These are phyloP conservation scores for Coracopsis vasa DNA, from an alignment of 2,113 vertebrate genomes.

Conservation along the genomic window DNA sequence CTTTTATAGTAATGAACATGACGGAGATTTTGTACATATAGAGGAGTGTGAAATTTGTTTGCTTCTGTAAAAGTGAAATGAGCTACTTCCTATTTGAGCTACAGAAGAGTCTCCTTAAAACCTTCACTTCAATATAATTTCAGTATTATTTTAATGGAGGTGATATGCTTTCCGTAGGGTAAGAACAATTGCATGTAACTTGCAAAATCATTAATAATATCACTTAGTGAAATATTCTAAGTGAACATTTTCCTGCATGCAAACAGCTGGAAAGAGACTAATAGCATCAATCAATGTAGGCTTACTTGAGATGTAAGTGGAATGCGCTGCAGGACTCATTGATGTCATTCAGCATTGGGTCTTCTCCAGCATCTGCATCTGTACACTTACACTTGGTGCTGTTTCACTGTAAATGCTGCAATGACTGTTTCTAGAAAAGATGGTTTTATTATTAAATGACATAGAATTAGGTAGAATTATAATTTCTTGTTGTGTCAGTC, in stretches of 20 bases:
- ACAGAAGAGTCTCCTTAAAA: background rate
- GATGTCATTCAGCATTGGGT: background rate
- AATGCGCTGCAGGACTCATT: background rate
- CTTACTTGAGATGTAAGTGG: background rate
- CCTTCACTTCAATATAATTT: background rate
- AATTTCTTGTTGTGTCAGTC: background rate
- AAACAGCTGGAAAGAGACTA: background rate
- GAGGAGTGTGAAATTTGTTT: background rate
- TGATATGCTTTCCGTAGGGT: background rate
- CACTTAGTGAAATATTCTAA: background rate
- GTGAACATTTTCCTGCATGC: background rate
- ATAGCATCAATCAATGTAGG: background rate
- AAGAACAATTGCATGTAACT: background rate
- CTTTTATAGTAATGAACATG: background rate
- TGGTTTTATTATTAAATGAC: fast-evolving
- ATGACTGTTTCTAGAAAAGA: background rate
- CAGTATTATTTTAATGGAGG: background rate
- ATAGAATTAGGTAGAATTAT: background rate
- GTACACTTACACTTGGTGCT: background rate
- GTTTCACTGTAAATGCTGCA: background rate
- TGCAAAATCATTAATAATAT: background rate
- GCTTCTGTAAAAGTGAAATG: background rate
- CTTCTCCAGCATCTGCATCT: background rate
- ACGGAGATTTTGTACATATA: background rate
- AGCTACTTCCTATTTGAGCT: background rate